phyloP scores from a whole-genome alignment of 2,888 invertebrate species.

The Sympetrum striolatum region DNA sequence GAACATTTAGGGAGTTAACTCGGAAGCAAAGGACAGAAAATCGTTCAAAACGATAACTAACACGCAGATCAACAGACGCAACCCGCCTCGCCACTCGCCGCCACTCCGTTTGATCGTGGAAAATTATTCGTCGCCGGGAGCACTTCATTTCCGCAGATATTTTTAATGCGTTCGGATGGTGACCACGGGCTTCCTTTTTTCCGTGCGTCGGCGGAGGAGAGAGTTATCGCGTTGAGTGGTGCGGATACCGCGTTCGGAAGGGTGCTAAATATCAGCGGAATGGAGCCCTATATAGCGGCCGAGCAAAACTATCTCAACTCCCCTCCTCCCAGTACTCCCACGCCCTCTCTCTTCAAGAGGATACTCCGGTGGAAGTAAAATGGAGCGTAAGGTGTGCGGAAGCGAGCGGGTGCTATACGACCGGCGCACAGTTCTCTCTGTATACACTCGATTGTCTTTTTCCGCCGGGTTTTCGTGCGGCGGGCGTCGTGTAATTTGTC shows the following conservation, averaged over 20 bases:
- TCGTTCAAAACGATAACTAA: too few species aligned
- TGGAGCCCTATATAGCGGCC: not conserved
- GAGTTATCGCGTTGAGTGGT: not conserved
- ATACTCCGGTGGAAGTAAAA: not conserved
- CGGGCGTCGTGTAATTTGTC: not conserved
- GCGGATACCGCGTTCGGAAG: not conserved
- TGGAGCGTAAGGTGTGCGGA: not conserved
- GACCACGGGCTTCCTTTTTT: not conserved
- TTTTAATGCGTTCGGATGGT: not conserved
- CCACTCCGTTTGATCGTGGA: not conserved
- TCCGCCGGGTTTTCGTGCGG: not conserved
- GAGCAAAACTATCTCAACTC: not conserved
- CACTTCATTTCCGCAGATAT: not conserved
- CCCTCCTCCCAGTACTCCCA: not conserved
- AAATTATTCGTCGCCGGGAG: not conserved
- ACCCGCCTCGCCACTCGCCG: not conserved
- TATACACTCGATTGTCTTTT: not conserved
- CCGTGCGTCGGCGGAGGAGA: not conserved
- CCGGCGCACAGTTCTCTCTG: not conserved
- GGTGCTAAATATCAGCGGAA: not conserved
- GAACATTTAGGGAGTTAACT: too few species aligned
- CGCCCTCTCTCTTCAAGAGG: not conserved
- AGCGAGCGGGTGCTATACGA: not conserved
- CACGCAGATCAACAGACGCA: too few species aligned
- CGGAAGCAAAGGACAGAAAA: too few species aligned